phyloP scores from a whole-genome alignment of 2,797 vertebrate species.

The Aplochiton taeniatus region DNA sequence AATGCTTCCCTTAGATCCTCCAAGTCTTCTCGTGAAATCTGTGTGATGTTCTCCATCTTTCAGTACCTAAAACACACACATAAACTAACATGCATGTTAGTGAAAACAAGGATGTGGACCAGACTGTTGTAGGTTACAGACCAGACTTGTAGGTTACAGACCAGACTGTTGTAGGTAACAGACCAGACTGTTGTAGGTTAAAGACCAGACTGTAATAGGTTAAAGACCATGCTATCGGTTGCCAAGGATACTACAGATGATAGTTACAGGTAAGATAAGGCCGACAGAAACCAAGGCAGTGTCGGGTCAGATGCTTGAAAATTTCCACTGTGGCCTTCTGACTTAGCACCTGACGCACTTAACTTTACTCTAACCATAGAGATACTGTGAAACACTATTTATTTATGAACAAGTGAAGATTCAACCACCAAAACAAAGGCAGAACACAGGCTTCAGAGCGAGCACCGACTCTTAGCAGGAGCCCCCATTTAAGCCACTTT shows the following conservation, averaged over 20 bases:
- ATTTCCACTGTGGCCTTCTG: slow-evolving; percentile 10
- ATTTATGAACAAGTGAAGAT: no score
- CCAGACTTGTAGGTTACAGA: no score
- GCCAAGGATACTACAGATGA: neutral
- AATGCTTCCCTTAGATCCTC: slow-evolving; percentile 93
- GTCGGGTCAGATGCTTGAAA: slow-evolving; percentile 21
- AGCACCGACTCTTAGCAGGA: no score
- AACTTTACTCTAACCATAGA: no score
- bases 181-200: no score
- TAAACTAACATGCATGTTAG: slow-evolving; percentile 13
- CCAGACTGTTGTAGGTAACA: no score
- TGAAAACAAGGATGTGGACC: slow-evolving; percentile 5
- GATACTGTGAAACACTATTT: neutral
- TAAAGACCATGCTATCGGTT: neutral
- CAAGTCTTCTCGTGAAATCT: slow-evolving; percentile 91
- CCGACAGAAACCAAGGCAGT: slow-evolving; percentile 7
- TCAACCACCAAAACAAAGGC: no score
- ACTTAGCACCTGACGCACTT: neutral
- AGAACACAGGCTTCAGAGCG: no score
- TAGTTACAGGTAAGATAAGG: neutral
- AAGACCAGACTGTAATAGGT: neutral
- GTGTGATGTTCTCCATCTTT: slow-evolving; percentile 87
- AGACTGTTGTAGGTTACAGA: neutral
- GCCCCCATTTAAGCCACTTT: no score
- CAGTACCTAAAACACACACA: slow-evolving; percentile 35